phyloP scores from a whole-genome alignment of 2,113 vertebrate genomes.

The Tauraco erythrolophus region DNA sequence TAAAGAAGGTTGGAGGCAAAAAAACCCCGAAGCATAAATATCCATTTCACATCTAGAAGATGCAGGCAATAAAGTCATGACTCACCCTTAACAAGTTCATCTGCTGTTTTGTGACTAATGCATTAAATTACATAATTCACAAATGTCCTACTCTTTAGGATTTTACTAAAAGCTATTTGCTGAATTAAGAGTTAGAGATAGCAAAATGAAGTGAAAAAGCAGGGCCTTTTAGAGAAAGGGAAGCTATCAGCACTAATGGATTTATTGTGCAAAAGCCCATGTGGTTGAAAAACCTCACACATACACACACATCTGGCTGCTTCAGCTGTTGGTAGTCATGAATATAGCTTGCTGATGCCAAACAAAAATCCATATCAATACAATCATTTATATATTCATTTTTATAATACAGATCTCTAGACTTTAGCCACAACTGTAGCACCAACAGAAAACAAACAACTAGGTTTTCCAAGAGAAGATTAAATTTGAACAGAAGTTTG shows the following conservation, averaged over 20 bases:
- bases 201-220: slow-evolving; percentile 23
- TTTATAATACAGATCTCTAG: background rate
- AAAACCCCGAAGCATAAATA: background rate
- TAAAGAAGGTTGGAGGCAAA: background rate
- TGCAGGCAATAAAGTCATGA: background rate
- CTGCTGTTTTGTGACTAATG: slow-evolving; percentile 22
- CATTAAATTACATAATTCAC: slow-evolving; percentile 4
- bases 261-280: slow-evolving; percentile 14
- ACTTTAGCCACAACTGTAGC: background rate
- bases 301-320: slow-evolving; percentile 38
- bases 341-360: slow-evolving; percentile 8
- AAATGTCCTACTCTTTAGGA: background rate
- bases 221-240: slow-evolving; percentile 2
- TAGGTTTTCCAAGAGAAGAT: slow-evolving; percentile 4
- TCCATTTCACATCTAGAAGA: slow-evolving; percentile 5
- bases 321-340: slow-evolving; percentile 2
- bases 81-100: slow-evolving; percentile 26
- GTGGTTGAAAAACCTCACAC: background rate
- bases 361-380: background rate
- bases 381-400: background rate
- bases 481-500: background rate
- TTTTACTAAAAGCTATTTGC: slow-evolving; percentile 25
- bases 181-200: slow-evolving; percentile 5
- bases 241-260: slow-evolving; percentile 36
- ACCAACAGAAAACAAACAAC: background rate